Base-by-base conservation (phyloP, 2,888 invertebrate genomes). In the Julus scandinavius region DNA sequence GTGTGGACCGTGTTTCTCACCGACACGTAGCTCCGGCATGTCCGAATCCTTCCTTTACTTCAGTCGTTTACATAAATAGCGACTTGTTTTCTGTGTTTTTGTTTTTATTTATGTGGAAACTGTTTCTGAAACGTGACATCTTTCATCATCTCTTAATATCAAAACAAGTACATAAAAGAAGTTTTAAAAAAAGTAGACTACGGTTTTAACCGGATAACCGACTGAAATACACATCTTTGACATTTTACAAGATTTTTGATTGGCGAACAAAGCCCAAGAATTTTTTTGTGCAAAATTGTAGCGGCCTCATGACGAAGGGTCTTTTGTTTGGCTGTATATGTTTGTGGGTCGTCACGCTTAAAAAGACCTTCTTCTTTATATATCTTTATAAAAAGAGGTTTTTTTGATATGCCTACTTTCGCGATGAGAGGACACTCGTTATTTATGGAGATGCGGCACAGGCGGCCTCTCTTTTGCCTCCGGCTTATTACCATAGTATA, bases 221-320 rank as follows among this genome's bases (percentile, higher is more conserved):
- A 38, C 80, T 80, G 80, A 38, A 15, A 80, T 80, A 80, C 9
- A 50, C 38, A 38, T 80, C 38, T 80, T 80, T 80, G 80, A 80
- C 80, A 80, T 80, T 80, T 80, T 80, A 80, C 80, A 80, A 80
- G 80, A 80, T 80, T 80, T 80, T 80, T 80, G 80, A 80, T 80
- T 40, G 38, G 80, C 38, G 80, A 80, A 80, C 80, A 80, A 80
- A 38, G 38, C 80, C 38, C 72, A 38, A 7, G 72, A 54, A 7
- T 29, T 80, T 80, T 80, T 80, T 80, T 2, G 5, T 13, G 80
- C 80, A 80, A 80, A 80, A 38, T 80, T 80, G 38, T 38, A 38
- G 80, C 80, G 29, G 29, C 80, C 38, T 80, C 80, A 80, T 80
- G 80, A 80, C 29, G 29, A 0, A 1, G 38, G 80, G 80, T 38